Percentiles rank a stretch among this genome's conserved stretches.
These are phyloP conservation scores for Archegozetes longisetosus DNA, from an alignment of 1,140 invertebrate species.

Conservation along the genomic window DNA sequence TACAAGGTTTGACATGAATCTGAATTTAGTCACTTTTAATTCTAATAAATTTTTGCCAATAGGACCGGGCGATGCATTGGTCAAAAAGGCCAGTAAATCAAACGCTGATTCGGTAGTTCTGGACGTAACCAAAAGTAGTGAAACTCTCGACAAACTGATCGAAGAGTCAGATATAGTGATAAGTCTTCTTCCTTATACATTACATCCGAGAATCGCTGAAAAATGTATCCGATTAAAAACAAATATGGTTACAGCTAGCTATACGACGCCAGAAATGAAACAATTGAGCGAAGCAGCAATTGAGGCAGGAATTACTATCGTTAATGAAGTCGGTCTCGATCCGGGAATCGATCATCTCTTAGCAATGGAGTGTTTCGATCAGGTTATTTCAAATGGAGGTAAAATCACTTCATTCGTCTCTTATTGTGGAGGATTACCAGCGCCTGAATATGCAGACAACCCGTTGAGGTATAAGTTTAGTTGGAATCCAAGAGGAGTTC, in stretches of 20 bases:
- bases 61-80: slow-evolving; percentile 71
- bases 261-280: slow-evolving; percentile 65
- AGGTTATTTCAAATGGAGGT: slow-evolving; percentile 54
- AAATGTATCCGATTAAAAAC: slow-evolving; percentile 66
- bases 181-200: slow-evolving; percentile 76
- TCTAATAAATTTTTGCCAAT: slow-evolving; percentile 60
- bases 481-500: slow-evolving; percentile 80
- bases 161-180: slow-evolving; percentile 59
- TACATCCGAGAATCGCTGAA: slow-evolving; percentile 66
- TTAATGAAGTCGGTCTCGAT: slow-evolving; percentile 93
- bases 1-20: slow-evolving; percentile 6
- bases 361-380: slow-evolving; percentile 91
- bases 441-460: slow-evolving; percentile 86
- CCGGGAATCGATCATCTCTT: slow-evolving; percentile 95
- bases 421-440: slow-evolving; percentile 89
- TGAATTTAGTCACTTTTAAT: slow-evolving; percentile 17
- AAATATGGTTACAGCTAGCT: slow-evolving; percentile 94
- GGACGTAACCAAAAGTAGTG: slow-evolving; percentile 53
- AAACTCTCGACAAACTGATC: slow-evolving; percentile 52
- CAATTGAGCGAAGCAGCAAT: slow-evolving; percentile 58
- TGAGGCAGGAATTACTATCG: slow-evolving; percentile 67
- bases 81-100: slow-evolving; percentile 42
- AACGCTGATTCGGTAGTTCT: slow-evolving; percentile 65
- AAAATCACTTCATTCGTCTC: slow-evolving; percentile 81
- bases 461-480: slow-evolving; percentile 89